Base-by-base conservation (phyloP, 2,888 invertebrate species). In the Deilephila elpenor region DNA sequence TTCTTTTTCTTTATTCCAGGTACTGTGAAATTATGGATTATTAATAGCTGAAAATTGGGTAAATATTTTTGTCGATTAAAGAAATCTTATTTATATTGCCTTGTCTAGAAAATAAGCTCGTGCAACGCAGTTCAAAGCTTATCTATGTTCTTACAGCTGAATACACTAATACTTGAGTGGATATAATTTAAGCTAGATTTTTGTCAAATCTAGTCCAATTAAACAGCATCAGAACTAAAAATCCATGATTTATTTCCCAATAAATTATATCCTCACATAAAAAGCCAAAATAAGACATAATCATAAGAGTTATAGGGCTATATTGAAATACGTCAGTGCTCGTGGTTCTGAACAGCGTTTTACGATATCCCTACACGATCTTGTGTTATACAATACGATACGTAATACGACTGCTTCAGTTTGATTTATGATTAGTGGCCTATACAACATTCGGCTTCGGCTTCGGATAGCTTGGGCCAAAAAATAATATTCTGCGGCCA, bases 311-410 rank as follows among this genome's bases (percentile, higher is more conserved):
- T 67, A 29, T 67, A 51, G 25, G 51, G 7, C 67, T 67, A 25
- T 67, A 67, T 51, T 25, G 25, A 44, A 7, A 17, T 14, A 25
- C 51, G 20, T 51, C 5, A 25, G 44, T 67, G 44, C 17, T 14
- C 51, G 25, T 67, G 20, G 67, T 67, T 51, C 44, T 20, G 51
- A 44, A 25, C 25, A 14, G 20, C 51, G 5, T 44, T 67, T 67
- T 51, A 67, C 64, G 64, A 64, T 67, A 67, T 51, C 5, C 51
- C 51, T 25, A 44, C 67, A 67, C 51, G 6, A 67, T 67, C 67
- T 14, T 51, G 44, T 67, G 67, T 67, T 25, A 51, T 51, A 25
- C 25, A 67, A 67, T 51, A 25, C 67, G 17, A 14, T 25, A 25
- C 25, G 67, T 67, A 67, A 67, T 67, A 51, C 44, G 44, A 2